Conservation (phyloP, 2,888 invertebrate species). For the Lepidocyrtinus sp. region DNA sequence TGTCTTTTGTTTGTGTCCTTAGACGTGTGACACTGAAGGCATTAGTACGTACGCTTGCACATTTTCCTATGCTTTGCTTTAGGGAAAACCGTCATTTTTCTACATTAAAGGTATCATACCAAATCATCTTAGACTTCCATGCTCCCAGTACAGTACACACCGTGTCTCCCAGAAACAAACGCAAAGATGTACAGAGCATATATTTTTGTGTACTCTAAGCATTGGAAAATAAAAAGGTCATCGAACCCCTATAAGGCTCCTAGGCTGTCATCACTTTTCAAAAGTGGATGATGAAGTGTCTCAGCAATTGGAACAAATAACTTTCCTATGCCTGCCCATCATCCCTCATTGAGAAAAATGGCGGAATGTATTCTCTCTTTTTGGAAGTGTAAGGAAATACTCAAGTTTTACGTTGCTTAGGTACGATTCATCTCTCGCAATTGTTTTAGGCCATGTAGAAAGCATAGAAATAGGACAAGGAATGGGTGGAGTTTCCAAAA, state of each 20-base stretch:
- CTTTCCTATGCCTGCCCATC: neutral
- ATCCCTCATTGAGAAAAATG: slow-evolving; percentile 16
- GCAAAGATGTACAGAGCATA: too few species aligned
- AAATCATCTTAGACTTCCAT: too few species aligned
- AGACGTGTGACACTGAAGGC: too few species aligned
- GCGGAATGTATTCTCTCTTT: neutral
- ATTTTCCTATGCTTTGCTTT: too few species aligned
- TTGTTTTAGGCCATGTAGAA: neutral
- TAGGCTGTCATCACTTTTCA: neutral
- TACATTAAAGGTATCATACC: too few species aligned
- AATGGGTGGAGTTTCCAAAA: neutral
- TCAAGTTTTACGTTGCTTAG: neutral
- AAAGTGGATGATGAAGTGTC: slow-evolving; percentile 8
- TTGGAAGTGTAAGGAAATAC: too few species aligned
- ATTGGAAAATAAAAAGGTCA: neutral
- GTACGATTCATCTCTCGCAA: too few species aligned
- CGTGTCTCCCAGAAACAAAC: too few species aligned
- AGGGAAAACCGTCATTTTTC: too few species aligned
- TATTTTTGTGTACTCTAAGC: too few species aligned
- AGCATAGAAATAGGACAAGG: too few species aligned
- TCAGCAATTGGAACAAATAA: neutral
- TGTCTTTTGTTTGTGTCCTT: slow-evolving; percentile 7
- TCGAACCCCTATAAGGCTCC: neutral
- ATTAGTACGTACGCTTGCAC: neutral
- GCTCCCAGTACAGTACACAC: too few species aligned